phyloP scores from a whole-genome alignment of 2,888 invertebrate species.

The Euzophera pinguis region DNA sequence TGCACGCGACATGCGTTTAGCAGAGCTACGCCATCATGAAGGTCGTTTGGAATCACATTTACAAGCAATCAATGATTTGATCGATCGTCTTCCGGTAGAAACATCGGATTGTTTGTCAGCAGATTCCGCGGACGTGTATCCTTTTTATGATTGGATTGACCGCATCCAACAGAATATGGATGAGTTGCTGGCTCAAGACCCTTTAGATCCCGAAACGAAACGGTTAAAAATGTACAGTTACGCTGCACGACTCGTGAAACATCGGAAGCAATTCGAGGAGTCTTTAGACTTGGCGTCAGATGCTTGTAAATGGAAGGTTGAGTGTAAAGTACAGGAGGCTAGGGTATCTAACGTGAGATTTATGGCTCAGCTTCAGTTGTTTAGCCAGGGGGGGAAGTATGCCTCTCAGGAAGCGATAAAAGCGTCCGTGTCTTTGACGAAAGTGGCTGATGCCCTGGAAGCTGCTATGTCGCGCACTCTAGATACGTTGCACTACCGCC shows the following conservation, averaged over 20 bases:
- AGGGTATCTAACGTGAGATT: slow-evolving; percentile 59
- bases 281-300: slow-evolving; percentile 42
- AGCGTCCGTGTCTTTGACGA: slow-evolving; percentile 36
- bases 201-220: slow-evolving; percentile 40
- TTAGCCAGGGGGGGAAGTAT: slow-evolving; percentile 53
- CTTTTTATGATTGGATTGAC: slow-evolving; percentile 43
- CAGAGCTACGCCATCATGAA: slow-evolving; percentile 52
- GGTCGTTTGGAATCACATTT: slow-evolving; percentile 51
- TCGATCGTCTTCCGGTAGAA: slow-evolving; percentile 40
- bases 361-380: slow-evolving; percentile 45
- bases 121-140: slow-evolving; percentile 48
- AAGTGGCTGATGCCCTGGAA: slow-evolving; percentile 51
- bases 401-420: slow-evolving; percentile 47
- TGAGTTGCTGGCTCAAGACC: slow-evolving; percentile 29
- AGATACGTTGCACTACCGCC: slow-evolving; percentile 43
- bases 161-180: slow-evolving; percentile 40
- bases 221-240: slow-evolving; percentile 58
- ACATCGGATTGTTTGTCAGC: slow-evolving; percentile 40
- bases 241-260: slow-evolving; percentile 43
- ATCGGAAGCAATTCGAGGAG: slow-evolving; percentile 45
- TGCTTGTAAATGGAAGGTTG: slow-evolving; percentile 36
- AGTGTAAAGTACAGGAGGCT: slow-evolving; percentile 50
- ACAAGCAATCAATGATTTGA: slow-evolving; percentile 43
- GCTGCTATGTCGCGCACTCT: slow-evolving; percentile 31
- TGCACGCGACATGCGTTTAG: slow-evolving; percentile 40